Conservation (phyloP, 2,888 invertebrate species). For the Argyresthia goedartella region DNA sequence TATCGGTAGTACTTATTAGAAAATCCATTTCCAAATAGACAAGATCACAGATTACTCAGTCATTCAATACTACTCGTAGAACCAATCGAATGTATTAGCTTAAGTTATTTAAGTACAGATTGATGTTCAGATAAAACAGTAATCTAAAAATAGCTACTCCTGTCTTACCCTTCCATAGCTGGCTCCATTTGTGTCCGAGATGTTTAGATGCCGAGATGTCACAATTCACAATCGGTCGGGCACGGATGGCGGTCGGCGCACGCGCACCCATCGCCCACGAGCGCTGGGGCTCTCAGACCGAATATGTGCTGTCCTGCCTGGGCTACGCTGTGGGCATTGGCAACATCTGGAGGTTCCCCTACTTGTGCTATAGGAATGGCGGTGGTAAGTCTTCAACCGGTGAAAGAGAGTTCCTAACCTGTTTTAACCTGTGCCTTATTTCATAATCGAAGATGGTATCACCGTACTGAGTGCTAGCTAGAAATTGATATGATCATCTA, state of each 20-base stretch:
- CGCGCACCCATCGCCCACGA: slow-evolving; percentile 39
- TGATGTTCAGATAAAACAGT: too few species aligned
- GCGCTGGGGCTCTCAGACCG: slow-evolving; percentile 80
- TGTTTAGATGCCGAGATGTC: not conserved
- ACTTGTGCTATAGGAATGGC: slow-evolving; percentile 87
- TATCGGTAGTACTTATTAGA: too few species aligned
- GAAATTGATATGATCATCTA: not conserved
- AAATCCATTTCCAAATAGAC: too few species aligned
- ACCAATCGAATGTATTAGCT: too few species aligned
- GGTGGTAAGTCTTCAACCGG: slow-evolving; percentile 72
- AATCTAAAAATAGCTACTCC: too few species aligned
- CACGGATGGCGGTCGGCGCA: not conserved
- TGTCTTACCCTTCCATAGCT: too few species aligned
- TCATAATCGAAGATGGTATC: not conserved
- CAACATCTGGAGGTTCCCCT: slow-evolving; percentile 90
- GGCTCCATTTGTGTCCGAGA: too few species aligned
- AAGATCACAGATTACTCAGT: too few species aligned
- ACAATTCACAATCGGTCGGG: not conserved
- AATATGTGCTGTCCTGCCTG: slow-evolving; percentile 84
- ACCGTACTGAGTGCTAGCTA: not conserved
- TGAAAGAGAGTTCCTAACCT: not conserved
- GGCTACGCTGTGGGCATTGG: slow-evolving; percentile 90
- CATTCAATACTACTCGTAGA: too few species aligned
- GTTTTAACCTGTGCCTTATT: not conserved
- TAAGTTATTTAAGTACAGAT: too few species aligned